Conservation (phyloP, 2,888 invertebrate genomes). For the Pandemis heparana region DNA sequence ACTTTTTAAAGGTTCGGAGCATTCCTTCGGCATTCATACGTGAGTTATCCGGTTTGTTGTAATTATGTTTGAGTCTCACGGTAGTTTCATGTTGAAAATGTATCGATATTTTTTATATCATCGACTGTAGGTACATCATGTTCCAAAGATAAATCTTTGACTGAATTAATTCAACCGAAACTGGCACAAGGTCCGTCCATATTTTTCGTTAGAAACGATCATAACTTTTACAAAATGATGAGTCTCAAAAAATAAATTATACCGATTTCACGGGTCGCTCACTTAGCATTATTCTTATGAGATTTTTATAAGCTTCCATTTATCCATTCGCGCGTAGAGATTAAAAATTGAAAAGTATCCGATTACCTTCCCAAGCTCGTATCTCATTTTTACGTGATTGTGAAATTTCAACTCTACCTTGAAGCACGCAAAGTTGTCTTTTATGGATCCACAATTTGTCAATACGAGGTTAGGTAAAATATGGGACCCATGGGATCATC, state of each 20-base stretch:
- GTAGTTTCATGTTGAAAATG: too few species aligned
- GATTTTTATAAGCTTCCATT: conserved; percentile 5
- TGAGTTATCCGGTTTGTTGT: too few species aligned
- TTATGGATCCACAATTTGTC: neutral
- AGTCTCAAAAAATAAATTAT: conserved; percentile 16
- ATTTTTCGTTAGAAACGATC: neutral
- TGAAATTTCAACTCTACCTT: neutral
- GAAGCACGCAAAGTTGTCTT: neutral
- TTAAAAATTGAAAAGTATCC: conserved; percentile 18
- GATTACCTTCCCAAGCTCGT: neutral
- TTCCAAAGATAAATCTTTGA: too few species aligned
- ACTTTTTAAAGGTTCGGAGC: too few species aligned
- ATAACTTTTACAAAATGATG: conserved; percentile 19
- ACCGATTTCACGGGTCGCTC: conserved; percentile 21
- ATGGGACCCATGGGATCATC: conserved; percentile 16
- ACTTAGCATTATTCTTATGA: conserved; percentile 25
- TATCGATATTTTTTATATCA: too few species aligned
- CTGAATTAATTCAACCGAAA: too few species aligned
- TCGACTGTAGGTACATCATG: too few species aligned
- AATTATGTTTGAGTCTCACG: too few species aligned
- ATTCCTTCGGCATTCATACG: too few species aligned
- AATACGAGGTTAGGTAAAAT: neutral
- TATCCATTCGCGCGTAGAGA: conserved; percentile 3
- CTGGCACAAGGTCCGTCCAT: too few species aligned
- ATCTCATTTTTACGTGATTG: neutral